Base-by-base conservation (phyloP, 2,113 vertebrate genomes). In the Rhinolophus ferrumequinum region DNA sequence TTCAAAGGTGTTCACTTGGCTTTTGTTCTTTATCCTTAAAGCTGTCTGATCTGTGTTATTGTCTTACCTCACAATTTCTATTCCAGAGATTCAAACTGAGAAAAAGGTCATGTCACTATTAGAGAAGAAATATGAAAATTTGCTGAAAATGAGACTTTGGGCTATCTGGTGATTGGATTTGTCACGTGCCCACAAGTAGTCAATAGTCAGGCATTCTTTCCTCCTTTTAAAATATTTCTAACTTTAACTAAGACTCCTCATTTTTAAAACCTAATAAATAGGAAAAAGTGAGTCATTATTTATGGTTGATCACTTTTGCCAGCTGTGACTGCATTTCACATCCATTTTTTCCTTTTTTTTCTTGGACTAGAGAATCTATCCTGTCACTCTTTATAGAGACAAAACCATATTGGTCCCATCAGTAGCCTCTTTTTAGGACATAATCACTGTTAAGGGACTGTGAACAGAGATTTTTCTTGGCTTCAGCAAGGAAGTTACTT, bases 211-310 rank as follows among this genome's bases (percentile, higher is more conserved):
- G n/a, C 88, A 56, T 70, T 95, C 85, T 91, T 85, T 76, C 54
- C 70, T 95, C 81, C 80, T 95, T 82, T 96, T 67, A 84, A 96
- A 93, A 72, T 83, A 44, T 85, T 60, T 77, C 90, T 81, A 44
- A 35, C 81, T 97, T 96, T 81, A 93, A 94, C 67, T 80, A 86
- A 85, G 85, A 91, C 8, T 94, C 56, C 50, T 96, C 38, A 50
- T 88, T 95, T 94, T 91, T 82, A 82, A 96, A 93, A 85, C 67
- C 28, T 81, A 62, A 50, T 79, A 83, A 85, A 58, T 69, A 88
- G 96, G 88, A 75, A 92, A 91, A 94, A 94, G 77, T 94, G 93
- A 96, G 82, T 94, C 93, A 76, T 97, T 96, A 85, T 87, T 97
- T 94, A 94, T 88, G 89, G 79, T 52, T 97, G 89, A 83, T 91